Conservation (phyloP, 2,797 vertebrate species). For the Neopelma chrysocephalum region DNA sequence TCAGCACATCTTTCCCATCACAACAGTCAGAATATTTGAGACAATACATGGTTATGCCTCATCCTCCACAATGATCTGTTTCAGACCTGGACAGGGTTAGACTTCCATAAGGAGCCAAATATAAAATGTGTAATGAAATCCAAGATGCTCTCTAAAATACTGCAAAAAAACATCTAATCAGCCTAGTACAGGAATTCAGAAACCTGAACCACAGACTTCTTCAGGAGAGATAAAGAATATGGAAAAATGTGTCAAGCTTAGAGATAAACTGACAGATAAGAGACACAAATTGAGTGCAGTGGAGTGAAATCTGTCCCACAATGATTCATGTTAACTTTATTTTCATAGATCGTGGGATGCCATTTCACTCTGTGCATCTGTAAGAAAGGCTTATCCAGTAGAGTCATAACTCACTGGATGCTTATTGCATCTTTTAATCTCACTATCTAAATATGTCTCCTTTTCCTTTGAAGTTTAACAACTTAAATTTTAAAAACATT, state of each 20-base stretch:
- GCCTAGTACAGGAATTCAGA: neutral
- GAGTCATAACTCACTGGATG: neutral
- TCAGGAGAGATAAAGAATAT: neutral
- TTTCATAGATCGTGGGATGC: neutral
- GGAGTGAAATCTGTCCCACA: neutral
- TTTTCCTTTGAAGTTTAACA: neutral
- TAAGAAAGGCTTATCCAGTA: neutral
- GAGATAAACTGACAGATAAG: neutral
- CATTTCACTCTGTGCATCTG: neutral
- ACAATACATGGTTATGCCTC: neutral
- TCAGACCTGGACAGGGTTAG: neutral
- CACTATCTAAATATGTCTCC: neutral
- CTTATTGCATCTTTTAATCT: neutral
- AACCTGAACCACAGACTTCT: neutral
- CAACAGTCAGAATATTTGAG: neutral
- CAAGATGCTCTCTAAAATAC: neutral
- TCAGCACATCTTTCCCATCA: neutral
- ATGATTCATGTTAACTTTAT: neutral
- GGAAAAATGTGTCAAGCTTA: neutral
- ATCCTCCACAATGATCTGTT: neutral
- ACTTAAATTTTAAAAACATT: neutral
- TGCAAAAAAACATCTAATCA: neutral
- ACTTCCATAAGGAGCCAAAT: neutral
- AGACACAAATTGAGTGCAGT: neutral
- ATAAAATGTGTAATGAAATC: neutral